Evolutionary conservation across 2,113 vertebrate species (phyloP), one percentile per base, ranked within the genome.

Genomic region (Ammodytes dubius): DNA sequence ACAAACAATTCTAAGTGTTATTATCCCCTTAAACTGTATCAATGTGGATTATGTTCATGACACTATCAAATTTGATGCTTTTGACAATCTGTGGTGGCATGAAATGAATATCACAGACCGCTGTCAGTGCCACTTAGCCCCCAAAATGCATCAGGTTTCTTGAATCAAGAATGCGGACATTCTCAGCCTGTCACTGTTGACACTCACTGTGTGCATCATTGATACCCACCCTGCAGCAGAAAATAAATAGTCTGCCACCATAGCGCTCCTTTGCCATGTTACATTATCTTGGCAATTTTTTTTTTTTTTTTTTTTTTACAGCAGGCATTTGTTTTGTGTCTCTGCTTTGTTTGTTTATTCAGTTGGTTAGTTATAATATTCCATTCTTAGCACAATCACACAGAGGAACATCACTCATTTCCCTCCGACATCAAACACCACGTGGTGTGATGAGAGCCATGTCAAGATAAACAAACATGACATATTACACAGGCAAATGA

Each of bases 381-480:
- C 88, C 60, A 86, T 84, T 88, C 75, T 89, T 80, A 75, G 87
- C 85, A 77, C 91, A 91, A 91, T 87, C 91, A 89, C 91, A 89
- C 77, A 70, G 83, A 75, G 61, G 4, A 83, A 71, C 72, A 85
- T 88, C 77, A 79, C 66, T 85, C 84, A 65, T 45, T 68, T 76
- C 76, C 75, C 70, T 5, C 73, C 47, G 71, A 91, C 82, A 91
- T 88, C 82, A 90, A 86, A 87, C 19, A 49, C 15, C n/a, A n/a
- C n/a, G n/a, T n/a, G 4, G 69, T 78, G 76, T 42, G 86, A 86
- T 66, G 58, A 27, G 74, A 90, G 83, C 70, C 77, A 70, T 86
- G 88, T 90, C 82, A 88, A 85, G 83, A 91, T 87, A 91, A 93
- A 93, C 87, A 91, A 94, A 93, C 93, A 91, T 79, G 89, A 92